phyloP scores from a whole-genome alignment of 2,888 invertebrate species.

The Agrochola circellaris region DNA sequence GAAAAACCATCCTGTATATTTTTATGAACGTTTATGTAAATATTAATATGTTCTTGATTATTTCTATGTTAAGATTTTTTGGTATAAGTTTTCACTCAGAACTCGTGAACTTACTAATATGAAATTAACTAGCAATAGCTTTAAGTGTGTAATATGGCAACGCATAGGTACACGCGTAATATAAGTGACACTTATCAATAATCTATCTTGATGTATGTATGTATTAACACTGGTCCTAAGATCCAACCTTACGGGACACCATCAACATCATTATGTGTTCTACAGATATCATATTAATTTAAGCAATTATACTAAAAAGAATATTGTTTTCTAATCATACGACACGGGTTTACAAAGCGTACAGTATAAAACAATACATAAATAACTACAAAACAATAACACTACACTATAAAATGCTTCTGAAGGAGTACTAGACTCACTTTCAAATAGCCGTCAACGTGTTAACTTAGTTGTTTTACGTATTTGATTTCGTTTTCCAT shows the following conservation, averaged over 20 bases:
- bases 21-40: slow-evolving; percentile 8
- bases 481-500: slow-evolving; percentile 81
- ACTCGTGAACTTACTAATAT: slow-evolving; percentile 71
- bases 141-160: slow-evolving; percentile 88
- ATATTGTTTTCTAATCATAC: slow-evolving; percentile 66
- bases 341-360: slow-evolving; percentile 69
- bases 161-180: slow-evolving; percentile 84
- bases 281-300: slow-evolving; percentile 67
- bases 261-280: slow-evolving; percentile 68
- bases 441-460: slow-evolving; percentile 88
- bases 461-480: slow-evolving; percentile 87
- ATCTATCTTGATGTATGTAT: slow-evolving; percentile 63
- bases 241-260: slow-evolving; percentile 80
- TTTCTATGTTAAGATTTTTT: slow-evolving; percentile 1
- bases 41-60: neutral
- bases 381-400: slow-evolving; percentile 80
- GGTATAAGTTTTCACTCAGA: slow-evolving; percentile 77
- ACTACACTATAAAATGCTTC: slow-evolving; percentile 88
- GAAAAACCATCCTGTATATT: slow-evolving; percentile 3
- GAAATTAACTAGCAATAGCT: slow-evolving; percentile 81
- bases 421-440: slow-evolving; percentile 88
- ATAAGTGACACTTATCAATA: slow-evolving; percentile 73
- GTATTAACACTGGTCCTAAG: slow-evolving; percentile 72
- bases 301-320: slow-evolving; percentile 67
- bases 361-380: slow-evolving; percentile 72